Conservation (phyloP, 2,797 vertebrate genomes). For the Pangasius krempfi region DNA sequence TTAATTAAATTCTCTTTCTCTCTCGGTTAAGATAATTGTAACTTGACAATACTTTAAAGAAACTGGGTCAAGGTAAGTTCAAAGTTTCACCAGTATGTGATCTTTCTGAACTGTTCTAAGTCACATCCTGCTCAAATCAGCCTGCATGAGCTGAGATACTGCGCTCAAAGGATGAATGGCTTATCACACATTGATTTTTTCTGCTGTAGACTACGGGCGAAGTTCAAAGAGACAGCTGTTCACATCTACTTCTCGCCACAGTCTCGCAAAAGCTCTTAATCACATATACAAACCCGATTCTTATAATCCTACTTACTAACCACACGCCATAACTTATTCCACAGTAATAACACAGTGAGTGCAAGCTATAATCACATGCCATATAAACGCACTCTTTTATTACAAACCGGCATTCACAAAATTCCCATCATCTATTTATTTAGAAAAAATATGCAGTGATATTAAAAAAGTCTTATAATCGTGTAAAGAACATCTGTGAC, state of each 20-base stretch:
- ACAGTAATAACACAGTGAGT: slow-evolving; percentile 13
- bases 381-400: background rate
- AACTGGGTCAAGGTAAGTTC: no score
- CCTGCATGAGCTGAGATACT: background rate
- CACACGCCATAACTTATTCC: background rate
- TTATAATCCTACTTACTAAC: slow-evolving; percentile 3
- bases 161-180: background rate
- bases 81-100: background rate
- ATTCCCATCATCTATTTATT: background rate
- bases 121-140: background rate
- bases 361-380: background rate
- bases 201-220: background rate
- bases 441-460: background rate
- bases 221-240: background rate
- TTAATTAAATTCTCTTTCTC: background rate
- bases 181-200: slow-evolving; percentile 14
- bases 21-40: background rate
- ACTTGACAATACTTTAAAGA: background rate
- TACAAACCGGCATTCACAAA: background rate
- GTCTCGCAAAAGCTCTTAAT: background rate
- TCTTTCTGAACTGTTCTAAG: background rate
- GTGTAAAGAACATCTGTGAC: background rate
- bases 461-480: background rate
- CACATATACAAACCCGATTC: background rate
- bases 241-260: background rate